Base-by-base conservation (phyloP, 2,888 invertebrate genomes). In the Smittia sp. region DNA sequence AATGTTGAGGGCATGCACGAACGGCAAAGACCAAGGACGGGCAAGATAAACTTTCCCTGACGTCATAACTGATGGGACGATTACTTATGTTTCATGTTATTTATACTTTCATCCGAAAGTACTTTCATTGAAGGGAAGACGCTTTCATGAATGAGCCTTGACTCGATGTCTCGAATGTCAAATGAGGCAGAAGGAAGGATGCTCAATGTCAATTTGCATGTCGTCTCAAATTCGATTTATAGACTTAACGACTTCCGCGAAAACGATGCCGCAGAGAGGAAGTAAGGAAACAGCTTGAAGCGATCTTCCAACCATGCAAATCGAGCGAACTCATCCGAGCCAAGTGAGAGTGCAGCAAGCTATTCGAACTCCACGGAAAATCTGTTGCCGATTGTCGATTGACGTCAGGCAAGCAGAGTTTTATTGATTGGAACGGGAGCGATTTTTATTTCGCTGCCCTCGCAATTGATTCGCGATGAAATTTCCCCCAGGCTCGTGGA, bases 121-220 rank as follows among this genome's bases (percentile, higher is more conserved):
- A 46, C 46, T 11, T 46, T 46, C n/a, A n/a, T n/a, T 2, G 46
- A n/a, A 46, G 11, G n/a, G 46, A 46, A 6, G 46, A 46, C n/a
- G 46, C 18, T 9, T 9, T 58, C 13, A 58, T 58, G 58, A 58
- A 58, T 58, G 58, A 58, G 58, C n/a, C 58, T 46, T 13, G 58
- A 58, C 3, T 58, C 6, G 58, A 58, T 22, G n/a, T 58, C 58
- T 58, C 58, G 22, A 58, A 20, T 58, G 58, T 18, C 18, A 58
- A 58, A 58, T 58, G 58, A 58, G 18, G 22, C 20, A 20, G 20
- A 20, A 58, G 58, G 58, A 58, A 58, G 58, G 58, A 58, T 58
- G 22, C 58, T 58, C 58, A 58, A 58, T 58, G 58, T 63, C 63
- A 63, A 63, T 63, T 63, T 63, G 13, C 27, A 63, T 63, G 27